Evolutionary conservation across 2,797 vertebrate species (phyloP).

Genomic region (Phyllotis vaccarum): DNA sequence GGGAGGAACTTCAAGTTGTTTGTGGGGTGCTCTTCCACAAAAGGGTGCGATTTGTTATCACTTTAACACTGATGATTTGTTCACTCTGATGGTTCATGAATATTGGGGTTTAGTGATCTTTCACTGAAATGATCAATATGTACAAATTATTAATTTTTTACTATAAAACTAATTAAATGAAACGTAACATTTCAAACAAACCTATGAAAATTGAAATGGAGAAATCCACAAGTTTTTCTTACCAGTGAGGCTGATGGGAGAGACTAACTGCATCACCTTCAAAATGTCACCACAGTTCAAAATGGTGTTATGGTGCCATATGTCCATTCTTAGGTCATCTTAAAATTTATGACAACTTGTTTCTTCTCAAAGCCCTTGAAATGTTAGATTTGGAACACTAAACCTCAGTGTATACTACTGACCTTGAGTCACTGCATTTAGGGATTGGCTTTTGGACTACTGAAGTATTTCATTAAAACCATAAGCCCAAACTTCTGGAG

Average conservation of each 20-base stretch:
- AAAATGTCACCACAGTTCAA: neutral
- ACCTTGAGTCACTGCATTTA: neutral
- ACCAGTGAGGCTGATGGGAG: neutral
- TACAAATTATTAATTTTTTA: slow-evolving; percentile 48
- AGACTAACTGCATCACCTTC: neutral
- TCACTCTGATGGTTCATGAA: neutral
- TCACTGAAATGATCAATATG: slow-evolving; percentile 65
- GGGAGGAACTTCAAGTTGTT: neutral
- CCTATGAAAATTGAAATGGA: slow-evolving; percentile 6
- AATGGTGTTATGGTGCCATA: neutral
- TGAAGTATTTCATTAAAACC: neutral
- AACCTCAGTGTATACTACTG: neutral
- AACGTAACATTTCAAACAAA: neutral
- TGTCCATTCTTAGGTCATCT: neutral
- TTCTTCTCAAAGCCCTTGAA: neutral
- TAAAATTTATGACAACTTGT: neutral
- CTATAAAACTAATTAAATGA: slow-evolving; percentile 5
- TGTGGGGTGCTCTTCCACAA: neutral
- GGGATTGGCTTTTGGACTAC: too few species aligned
- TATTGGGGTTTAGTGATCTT: neutral
- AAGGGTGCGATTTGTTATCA: neutral
- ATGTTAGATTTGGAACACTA: neutral
- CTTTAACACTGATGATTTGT: neutral
- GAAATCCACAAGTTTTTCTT: neutral
- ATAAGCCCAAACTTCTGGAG: neutral